Evolutionary conservation across 2,797 vertebrate genomes (phyloP).

Genomic region (Miichthys miiuy): DNA sequence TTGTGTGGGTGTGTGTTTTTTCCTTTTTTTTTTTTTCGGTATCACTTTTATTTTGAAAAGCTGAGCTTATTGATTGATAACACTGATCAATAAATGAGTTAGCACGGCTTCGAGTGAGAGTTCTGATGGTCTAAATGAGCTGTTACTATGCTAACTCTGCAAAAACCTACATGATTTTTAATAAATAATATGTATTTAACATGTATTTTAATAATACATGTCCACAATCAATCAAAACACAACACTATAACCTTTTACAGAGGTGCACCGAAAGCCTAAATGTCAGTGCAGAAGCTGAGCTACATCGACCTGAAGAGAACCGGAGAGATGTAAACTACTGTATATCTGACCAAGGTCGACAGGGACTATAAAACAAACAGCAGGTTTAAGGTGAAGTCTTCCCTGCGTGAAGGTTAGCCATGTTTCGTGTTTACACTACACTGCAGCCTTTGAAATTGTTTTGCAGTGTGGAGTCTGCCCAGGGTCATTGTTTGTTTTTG

Average conservation of each 20-base stretch:
- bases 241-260: neutral
- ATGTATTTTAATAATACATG: neutral
- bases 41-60: conserved; percentile 14
- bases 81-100: neutral
- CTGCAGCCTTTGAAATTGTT: conserved; percentile 79
- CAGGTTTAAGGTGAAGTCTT: conserved; percentile 74
- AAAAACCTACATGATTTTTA: neutral
- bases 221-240: neutral
- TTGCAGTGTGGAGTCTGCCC: conserved; percentile 72
- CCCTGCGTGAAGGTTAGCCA: conserved; percentile 80
- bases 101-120: neutral
- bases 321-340: conserved; percentile 38
- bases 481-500: conserved; percentile 84
- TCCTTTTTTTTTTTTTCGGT: neutral
- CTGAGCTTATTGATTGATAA: neutral
- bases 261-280: conserved; percentile 18
- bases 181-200: conserved; percentile 1
- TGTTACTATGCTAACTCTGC: neutral
- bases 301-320: conserved; percentile 35
- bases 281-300: conserved; percentile 37
- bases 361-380: conserved; percentile 64
- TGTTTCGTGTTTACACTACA: conserved; percentile 84
- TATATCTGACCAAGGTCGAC: conserved; percentile 66
- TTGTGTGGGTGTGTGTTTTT: neutral
- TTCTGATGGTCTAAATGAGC: neutral